These are phyloP conservation scores for Leucania comma DNA, from an alignment of 2,888 invertebrate species.

Conservation along the genomic window DNA sequence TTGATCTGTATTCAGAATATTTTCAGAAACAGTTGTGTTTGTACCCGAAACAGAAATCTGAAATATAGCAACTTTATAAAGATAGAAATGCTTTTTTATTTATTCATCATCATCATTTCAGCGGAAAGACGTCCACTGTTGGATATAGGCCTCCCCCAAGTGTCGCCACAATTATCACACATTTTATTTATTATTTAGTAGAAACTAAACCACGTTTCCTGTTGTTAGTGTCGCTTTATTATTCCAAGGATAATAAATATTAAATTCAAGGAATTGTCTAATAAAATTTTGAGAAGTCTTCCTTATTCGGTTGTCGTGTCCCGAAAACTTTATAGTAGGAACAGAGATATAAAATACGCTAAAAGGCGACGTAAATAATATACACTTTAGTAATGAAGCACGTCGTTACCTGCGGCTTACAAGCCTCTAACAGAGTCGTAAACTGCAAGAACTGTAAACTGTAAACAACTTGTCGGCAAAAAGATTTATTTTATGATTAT, in stretches of 20 bases:
- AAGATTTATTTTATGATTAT: constrained; percentile 59
- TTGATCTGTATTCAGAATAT: constrained; percentile 79
- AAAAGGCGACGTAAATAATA: constrained; percentile 79
- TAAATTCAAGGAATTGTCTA: constrained; percentile 46
- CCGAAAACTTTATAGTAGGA: constrained; percentile 69
- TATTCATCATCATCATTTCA: too few relatives aligned
- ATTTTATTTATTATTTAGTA: too few relatives aligned
- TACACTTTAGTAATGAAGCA: constrained; percentile 81
- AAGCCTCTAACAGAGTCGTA: constrained; percentile 76
- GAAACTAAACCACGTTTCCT: constrained; percentile 45
- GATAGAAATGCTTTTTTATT: constrained; percentile 74
- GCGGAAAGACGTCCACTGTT: too few relatives aligned
- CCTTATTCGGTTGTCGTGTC: constrained; percentile 67
- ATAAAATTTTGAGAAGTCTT: constrained; percentile 50
- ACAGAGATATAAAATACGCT: constrained; percentile 72
- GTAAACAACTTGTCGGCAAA: constrained; percentile 66
- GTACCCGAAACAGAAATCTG: constrained; percentile 75
- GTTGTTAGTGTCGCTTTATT: constrained; percentile 38
- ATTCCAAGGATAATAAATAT: constrained; percentile 32
- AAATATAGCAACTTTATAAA: constrained; percentile 84
- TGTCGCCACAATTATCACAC: too few relatives aligned
- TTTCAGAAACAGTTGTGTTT: constrained; percentile 83
- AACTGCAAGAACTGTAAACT: constrained; percentile 68
- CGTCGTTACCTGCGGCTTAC: constrained; percentile 80
- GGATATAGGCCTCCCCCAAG: too few relatives aligned